Percentiles rank a stretch among this genome's conserved stretches.
Evolutionary conservation across 2,113 vertebrate genomes (phyloP).

Genomic region (Nannospalax galili): DNA sequence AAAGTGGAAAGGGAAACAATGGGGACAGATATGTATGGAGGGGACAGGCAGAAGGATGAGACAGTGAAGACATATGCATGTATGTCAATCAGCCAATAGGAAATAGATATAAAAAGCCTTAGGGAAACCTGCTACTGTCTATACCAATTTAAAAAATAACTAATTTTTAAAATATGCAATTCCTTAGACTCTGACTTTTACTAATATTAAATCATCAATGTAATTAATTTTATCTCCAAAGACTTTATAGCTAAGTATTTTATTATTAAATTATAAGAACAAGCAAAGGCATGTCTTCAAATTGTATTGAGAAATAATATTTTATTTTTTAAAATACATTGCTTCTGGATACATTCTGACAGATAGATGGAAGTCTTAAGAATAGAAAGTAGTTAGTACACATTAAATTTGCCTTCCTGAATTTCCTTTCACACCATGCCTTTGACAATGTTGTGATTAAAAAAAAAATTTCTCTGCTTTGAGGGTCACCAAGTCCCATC

Average conservation of each 20-base stretch:
- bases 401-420: not conserved
- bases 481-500: not conserved
- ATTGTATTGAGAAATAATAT: not conserved
- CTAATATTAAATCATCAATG: not conserved
- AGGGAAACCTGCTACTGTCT: no score
- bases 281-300: not conserved
- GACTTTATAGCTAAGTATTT: not conserved
- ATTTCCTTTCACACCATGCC: not conserved
- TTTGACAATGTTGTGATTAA: not conserved
- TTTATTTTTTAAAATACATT: not conserved
- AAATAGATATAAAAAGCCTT: not conserved
- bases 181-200: not conserved
- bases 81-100: not conserved
- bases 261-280: not conserved
- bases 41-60: not conserved
- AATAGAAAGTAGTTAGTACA: not conserved
- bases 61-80: not conserved
- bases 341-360: not conserved
- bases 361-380: not conserved
- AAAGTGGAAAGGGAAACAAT: not conserved
- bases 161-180: not conserved
- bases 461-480: not conserved
- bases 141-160: no score
- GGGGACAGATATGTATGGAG: no score
- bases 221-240: conserved; percentile 18